phyloP scores from a whole-genome alignment of 30 jellyfish, hydroid and myxozoan genomes.

The Aurelia sp. region DNA sequence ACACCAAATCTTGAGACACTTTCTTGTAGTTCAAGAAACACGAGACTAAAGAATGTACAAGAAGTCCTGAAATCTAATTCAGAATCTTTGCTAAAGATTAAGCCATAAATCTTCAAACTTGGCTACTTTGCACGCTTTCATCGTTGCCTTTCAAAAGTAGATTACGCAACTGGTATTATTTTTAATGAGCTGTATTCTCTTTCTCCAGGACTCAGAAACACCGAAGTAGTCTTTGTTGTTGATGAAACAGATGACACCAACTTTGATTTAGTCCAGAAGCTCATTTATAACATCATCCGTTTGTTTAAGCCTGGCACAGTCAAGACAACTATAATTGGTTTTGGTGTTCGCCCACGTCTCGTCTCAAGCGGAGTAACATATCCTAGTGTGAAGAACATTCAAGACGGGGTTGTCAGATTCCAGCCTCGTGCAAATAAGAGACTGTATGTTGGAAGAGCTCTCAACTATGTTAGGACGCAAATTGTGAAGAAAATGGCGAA shows the following conservation, averaged over 20 bases:
- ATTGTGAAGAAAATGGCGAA: slow-evolving; percentile 24
- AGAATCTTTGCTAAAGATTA: too few species aligned
- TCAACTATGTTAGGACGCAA: slow-evolving; percentile 18
- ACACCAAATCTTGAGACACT: too few species aligned
- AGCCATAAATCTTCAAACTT: too few species aligned
- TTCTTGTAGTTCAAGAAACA: too few species aligned
- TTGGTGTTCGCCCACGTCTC: slow-evolving; percentile 57
- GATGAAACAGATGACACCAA: slow-evolving; percentile 84
- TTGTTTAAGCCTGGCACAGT: slow-evolving; percentile 63
- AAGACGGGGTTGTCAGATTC: slow-evolving; percentile 37
- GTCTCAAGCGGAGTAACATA: slow-evolving; percentile 35
- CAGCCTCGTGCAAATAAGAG: slow-evolving; percentile 62
- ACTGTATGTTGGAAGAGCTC: slow-evolving; percentile 57
- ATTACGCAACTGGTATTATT: too few species aligned
- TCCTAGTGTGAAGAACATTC: slow-evolving; percentile 50
- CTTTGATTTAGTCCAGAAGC: slow-evolving; percentile 77
- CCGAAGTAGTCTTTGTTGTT: slow-evolving; percentile 71
- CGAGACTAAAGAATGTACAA: too few species aligned
- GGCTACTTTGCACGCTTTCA: too few species aligned
- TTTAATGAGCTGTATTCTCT: background rate
- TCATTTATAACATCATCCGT: slow-evolving; percentile 69
- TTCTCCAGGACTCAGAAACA: slow-evolving; percentile 35
- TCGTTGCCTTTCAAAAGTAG: too few species aligned
- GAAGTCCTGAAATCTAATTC: too few species aligned
- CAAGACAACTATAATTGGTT: slow-evolving; percentile 58